phyloP scores from a whole-genome alignment of 2,888 invertebrate genomes.

The Mesochorus sp. region DNA sequence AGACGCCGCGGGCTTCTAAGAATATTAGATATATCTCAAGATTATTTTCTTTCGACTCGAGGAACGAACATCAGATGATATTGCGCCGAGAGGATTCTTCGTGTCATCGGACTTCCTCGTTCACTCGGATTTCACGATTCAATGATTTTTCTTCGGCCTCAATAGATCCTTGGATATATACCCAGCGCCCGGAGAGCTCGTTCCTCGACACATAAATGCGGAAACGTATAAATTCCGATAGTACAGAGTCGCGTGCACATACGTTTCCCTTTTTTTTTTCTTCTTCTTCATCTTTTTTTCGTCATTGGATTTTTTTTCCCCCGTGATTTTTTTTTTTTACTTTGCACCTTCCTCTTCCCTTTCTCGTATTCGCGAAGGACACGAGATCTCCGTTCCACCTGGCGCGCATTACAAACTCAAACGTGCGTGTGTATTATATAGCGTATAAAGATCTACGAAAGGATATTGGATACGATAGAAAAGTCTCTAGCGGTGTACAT shows the following conservation, averaged over 20 bases:
- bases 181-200: background rate
- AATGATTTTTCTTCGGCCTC: background rate
- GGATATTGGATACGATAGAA: background rate
- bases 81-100: too few species aligned
- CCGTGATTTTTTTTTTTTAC: background rate
- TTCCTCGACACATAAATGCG: too few species aligned
- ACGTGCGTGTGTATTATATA: slow-evolving; percentile 2
- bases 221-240: too few species aligned
- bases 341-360: background rate
- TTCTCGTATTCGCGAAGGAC: background rate
- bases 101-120: background rate
- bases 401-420: background rate
- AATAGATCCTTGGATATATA: background rate
- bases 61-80: too few species aligned
- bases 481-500: background rate
- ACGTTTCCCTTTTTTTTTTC: too few species aligned
- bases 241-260: too few species aligned
- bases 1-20: too few species aligned
- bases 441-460: background rate
- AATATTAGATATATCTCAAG: too few species aligned
- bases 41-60: too few species aligned
- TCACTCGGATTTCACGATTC: background rate
- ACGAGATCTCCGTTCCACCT: slow-evolving; percentile 8
- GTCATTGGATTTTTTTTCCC: too few species aligned
- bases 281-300: too few species aligned